Evolutionary conservation across 2,113 vertebrate species (phyloP).

Genomic region (Aviceda subcristata): DNA sequence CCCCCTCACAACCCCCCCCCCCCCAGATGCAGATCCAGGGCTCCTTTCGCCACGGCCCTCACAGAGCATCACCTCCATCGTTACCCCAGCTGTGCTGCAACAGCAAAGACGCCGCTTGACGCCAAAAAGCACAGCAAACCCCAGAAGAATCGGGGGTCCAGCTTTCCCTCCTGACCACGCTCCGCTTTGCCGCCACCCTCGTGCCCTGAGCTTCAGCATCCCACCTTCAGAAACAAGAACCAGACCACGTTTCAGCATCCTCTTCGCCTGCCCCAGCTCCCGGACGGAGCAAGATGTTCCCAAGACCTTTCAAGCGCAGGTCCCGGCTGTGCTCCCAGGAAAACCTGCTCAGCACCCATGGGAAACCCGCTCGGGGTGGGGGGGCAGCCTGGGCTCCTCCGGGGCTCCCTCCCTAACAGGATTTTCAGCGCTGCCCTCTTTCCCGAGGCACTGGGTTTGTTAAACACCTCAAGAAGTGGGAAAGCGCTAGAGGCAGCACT

Average conservation of each 20-base stretch:
- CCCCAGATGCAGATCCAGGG: not conserved
- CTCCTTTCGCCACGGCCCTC: no score
- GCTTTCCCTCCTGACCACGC: not conserved
- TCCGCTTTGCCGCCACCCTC: not conserved
- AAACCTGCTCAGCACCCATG: not conserved
- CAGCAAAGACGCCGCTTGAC: fast-evolving
- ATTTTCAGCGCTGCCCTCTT: not conserved
- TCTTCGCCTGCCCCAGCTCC: not conserved
- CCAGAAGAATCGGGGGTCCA: fast-evolving
- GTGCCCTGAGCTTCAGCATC: not conserved
- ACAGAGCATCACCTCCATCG: not conserved
- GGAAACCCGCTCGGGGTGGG: not conserved
- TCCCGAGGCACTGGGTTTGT: not conserved
- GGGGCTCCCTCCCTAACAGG: fast-evolving
- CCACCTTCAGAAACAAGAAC: not conserved
- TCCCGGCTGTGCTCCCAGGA: not conserved
- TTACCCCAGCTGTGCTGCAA: not conserved
- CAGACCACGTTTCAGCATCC: not conserved
- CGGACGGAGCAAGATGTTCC: fast-evolving
- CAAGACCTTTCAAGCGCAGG: fast-evolving
- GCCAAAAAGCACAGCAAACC: not conserved
- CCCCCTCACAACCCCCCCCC: fast-evolving
- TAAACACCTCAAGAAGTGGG: not conserved
- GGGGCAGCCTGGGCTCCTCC: not conserved
- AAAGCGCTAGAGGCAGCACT: not conserved